Evolutionary conservation across 2,888 invertebrate species (phyloP), one percentile per base, ranked within the genome.

Genomic region (Philopedon plagiatum): DNA sequence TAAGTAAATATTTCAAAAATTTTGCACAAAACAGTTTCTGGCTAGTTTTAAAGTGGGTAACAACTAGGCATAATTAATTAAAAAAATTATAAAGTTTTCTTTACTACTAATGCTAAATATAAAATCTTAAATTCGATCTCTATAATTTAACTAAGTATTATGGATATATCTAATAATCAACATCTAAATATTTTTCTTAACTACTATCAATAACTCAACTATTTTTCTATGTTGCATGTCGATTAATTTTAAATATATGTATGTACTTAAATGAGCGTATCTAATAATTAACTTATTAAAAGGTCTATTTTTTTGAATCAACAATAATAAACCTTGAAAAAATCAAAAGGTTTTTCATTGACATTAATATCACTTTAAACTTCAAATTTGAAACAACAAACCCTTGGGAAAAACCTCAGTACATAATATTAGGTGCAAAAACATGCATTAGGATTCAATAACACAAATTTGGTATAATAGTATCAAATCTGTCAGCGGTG

Each of bases 1-100:
- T 23, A 41, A 37, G 23, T 26, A 58, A 58, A 39, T 58, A 26
- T 58, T 26, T 57, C 37, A 57, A 58, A 58, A 41, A 58, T 41
- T 21, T 58, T 41, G 41, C 26, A 26, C 21, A 58, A 41, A 15
- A 39, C 7, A 58, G 11, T 41, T 58, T 41, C 41, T 15, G 19
- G 58, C 58, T 39, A 26, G 39, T 57, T 37, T 57, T 57, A 37
- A 57, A 57, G 23, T 11, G 15, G 37, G 29, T 54, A 15, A 11
- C 13, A 26, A 26, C 49, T 49, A 49, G 49, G 49, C 49, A 13
- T 19, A 23, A 49, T 7, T 26, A 49, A 49, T 49, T 49, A 13
- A 49, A 49, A 44, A 44, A 23, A 46, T 11, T 46, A 21, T 46
- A 46, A 46, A 0, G 9, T 21, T 46, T 5, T 46, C 1, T 26